These are phyloP conservation scores for Nyctalus aviator DNA, from an alignment of 2,797 vertebrate species.

Conservation along the genomic window DNA sequence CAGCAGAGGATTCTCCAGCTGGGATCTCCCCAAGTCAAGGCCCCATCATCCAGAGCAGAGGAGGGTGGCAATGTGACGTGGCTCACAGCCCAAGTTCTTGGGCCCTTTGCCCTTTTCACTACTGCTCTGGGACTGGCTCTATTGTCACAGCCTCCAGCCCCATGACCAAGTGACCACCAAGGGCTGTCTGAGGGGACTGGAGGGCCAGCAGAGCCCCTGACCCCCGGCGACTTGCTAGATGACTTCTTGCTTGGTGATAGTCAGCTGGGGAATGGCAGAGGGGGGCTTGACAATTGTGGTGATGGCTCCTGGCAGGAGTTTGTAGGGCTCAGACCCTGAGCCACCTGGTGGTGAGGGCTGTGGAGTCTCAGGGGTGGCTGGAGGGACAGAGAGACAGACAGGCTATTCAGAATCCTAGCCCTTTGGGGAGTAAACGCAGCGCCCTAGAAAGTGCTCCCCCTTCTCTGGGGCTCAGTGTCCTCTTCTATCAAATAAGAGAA, in stretches of 20 bases:
- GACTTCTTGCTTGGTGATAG: conserved; percentile 98
- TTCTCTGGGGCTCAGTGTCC: neutral
- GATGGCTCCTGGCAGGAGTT: conserved; percentile 96
- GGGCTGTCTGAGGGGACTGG: conserved; percentile 52
- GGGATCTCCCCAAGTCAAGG: conserved; percentile 32
- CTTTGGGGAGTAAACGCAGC: neutral
- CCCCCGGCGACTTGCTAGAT: conserved; percentile 89
- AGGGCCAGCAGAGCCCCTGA: conserved; percentile 31
- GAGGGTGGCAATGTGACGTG: neutral
- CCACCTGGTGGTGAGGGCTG: conserved; percentile 96
- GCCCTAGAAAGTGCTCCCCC: neutral
- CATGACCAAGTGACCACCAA: neutral
- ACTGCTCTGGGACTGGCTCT: conserved; percentile 45
- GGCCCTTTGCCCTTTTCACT: neutral
- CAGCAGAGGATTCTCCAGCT: conserved; percentile 17
- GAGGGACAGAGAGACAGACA: conserved; percentile 79
- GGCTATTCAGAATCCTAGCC: neutral
- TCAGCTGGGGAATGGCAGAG: conserved; percentile 93
- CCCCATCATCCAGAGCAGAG: neutral
- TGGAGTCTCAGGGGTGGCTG: conserved; percentile 98
- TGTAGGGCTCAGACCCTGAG: conserved; percentile 97
- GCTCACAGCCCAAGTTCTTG: neutral
- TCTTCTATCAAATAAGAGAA: neutral
- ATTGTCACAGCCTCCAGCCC: conserved; percentile 7
- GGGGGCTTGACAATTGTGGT: conserved; percentile 95